phyloP scores from a whole-genome alignment of 2,888 invertebrate species.

The Colostygia pectinataria region DNA sequence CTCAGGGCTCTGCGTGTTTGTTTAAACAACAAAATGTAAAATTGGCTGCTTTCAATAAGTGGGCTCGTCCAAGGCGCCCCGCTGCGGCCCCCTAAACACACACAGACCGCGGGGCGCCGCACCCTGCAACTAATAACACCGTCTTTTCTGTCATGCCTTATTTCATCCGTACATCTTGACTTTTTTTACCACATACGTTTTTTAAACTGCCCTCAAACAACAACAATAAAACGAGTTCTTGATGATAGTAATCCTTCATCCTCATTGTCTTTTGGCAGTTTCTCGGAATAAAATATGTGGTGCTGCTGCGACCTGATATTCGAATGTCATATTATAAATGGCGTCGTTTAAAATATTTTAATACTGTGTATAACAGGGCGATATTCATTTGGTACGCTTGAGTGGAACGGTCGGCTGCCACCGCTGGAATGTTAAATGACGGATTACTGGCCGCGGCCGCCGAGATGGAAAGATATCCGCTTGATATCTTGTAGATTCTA shows the following conservation, averaged over 20 bases:
- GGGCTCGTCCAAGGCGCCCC: constrained; percentile 59
- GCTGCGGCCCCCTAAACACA: constrained; percentile 72
- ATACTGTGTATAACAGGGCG: constrained; percentile 79
- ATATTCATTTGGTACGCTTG: constrained; percentile 81
- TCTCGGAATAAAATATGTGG: constrained; percentile 80
- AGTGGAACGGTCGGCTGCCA: constrained; percentile 76
- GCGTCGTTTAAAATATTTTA: constrained; percentile 82
- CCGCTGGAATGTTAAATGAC: constrained; percentile 81
- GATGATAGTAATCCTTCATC: constrained; percentile 82
- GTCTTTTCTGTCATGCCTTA: constrained; percentile 78
- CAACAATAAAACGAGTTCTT: constrained; percentile 76
- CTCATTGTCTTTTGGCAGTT: constrained; percentile 83
- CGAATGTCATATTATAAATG: constrained; percentile 80
- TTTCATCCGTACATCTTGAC: constrained; percentile 72
- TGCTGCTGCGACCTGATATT: constrained; percentile 77
- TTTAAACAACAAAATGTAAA: constrained; percentile 76
- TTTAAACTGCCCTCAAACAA: constrained; percentile 69
- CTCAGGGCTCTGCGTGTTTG: constrained; percentile 57
- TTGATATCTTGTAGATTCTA: constrained; percentile 66
- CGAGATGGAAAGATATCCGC: constrained; percentile 73
- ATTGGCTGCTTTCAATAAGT: constrained; percentile 76
- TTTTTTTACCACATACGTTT: constrained; percentile 70
- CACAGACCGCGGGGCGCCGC: constrained; percentile 81
- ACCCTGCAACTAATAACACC: constrained; percentile 76
- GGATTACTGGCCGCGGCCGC: constrained; percentile 73